Percentiles rank a stretch among this genome's conserved stretches.
These are phyloP conservation scores for Pelvicachromis taeniatus DNA, from an alignment of 2,113 vertebrate species.

Conservation along the genomic window DNA sequence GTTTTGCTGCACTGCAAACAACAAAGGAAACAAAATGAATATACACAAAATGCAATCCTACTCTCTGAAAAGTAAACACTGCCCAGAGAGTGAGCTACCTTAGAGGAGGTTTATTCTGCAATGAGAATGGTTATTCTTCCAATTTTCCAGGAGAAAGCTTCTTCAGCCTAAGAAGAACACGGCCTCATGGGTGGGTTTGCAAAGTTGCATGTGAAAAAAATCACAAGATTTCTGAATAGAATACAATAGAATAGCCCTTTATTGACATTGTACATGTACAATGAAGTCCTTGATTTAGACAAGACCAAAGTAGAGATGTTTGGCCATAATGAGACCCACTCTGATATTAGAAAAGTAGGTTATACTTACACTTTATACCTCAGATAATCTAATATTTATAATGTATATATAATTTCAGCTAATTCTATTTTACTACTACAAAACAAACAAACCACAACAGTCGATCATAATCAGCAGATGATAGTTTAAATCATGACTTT, in stretches of 20 bases:
- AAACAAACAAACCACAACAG: not conserved
- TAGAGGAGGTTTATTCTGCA: not conserved
- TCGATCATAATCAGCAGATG: not conserved
- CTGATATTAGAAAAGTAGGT: not conserved
- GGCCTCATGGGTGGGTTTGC: not conserved
- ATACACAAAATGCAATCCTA: not conserved
- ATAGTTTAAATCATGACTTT: not conserved
- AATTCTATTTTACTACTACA: not conserved
- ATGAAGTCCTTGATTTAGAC: accelerated
- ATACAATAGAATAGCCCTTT: not conserved
- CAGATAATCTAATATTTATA: not conserved
- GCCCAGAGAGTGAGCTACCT: not conserved
- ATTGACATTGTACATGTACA: not conserved
- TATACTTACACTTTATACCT: not conserved
- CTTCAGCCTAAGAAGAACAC: not conserved
- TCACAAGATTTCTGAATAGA: not conserved
- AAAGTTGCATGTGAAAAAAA: not conserved
- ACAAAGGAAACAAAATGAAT: not conserved
- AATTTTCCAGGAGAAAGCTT: not conserved
- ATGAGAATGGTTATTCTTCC: not conserved
- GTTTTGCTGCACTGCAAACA: too few species aligned
- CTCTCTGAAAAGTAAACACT: not conserved
- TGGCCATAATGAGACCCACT: not conserved
- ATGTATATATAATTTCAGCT: too few species aligned
- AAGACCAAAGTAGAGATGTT: not conserved